These are phyloP conservation scores for Cyprinus carpio DNA, from an alignment of 2,113 vertebrate genomes.

Conservation along the genomic window DNA sequence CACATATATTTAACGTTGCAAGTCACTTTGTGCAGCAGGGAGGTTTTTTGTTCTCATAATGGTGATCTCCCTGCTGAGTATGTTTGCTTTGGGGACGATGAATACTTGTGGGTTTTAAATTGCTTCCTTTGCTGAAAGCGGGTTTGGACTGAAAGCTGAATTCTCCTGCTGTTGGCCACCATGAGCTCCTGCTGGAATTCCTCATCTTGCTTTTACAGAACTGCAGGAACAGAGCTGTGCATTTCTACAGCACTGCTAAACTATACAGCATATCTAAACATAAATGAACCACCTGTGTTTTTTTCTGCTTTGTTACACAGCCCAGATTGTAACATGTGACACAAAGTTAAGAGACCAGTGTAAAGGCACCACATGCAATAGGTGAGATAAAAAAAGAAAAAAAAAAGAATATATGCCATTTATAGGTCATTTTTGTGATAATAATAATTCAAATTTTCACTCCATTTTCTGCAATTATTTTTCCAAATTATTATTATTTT, in stretches of 20 bases:
- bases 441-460: not conserved
- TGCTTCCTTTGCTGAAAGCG: conserved; percentile 71
- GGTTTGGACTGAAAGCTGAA: conserved; percentile 67
- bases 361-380: conserved; percentile 97
- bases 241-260: conserved; percentile 42
- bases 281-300: conserved; percentile 35
- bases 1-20: conserved; percentile 60
- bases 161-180: conserved; percentile 66
- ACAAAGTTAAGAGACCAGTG: conserved; percentile 94
- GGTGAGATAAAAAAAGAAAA: conserved; percentile 71
- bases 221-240: conserved; percentile 39
- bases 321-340: conserved; percentile 92
- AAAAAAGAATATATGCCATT: not conserved
- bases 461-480: not conserved
- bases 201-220: conserved; percentile 51
- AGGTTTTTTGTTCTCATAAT: conserved; percentile 59
- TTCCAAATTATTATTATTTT: not conserved
- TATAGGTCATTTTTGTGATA: not conserved
- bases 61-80: conserved; percentile 57
- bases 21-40: conserved; percentile 52
- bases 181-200: conserved; percentile 63
- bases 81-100: conserved; percentile 70
- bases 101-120: conserved; percentile 74
- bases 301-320: conserved; percentile 72
- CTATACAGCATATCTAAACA: conserved; percentile 27